Percentiles rank a stretch among this genome's conserved stretches.
These are phyloP conservation scores for Hydra vulgaris DNA, from an alignment of 30 jellyfish, hydroid and myxozoan species.

Conservation along the genomic window DNA sequence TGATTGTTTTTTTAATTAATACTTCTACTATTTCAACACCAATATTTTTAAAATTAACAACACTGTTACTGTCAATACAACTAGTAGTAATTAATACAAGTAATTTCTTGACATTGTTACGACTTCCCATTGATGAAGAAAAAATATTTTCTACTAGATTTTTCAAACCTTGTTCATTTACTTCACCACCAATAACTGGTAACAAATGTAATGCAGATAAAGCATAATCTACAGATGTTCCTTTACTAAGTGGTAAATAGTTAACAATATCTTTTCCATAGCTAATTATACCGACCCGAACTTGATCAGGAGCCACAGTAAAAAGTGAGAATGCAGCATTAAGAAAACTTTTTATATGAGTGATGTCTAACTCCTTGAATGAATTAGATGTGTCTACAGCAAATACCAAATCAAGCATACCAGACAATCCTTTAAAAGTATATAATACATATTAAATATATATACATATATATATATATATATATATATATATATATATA, in stretches of 20 bases:
- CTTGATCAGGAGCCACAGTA: neutral
- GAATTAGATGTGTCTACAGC: constrained; percentile 37
- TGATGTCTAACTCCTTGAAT: neutral
- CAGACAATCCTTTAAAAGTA: constrained; percentile 11
- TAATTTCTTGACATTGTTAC: neutral
- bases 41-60: too few relatives aligned
- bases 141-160: neutral
- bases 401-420: constrained; percentile 22
- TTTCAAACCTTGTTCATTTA: neutral
- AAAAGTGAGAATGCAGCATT: neutral
- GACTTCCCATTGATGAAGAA: neutral
- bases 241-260: neutral
- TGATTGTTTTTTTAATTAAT: neutral
- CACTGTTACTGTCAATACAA: neutral
- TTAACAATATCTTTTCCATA: constrained; percentile 3
- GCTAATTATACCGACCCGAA: neutral
- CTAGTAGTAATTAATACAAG: neutral
- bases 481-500: too few relatives aligned
- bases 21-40: neutral
- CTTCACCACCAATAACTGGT: constrained; percentile 7
- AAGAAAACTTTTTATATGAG: neutral
- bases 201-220: neutral
- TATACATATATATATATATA: too few relatives aligned
- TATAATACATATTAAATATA: too few relatives aligned
- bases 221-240: neutral